Base-by-base conservation (phyloP, 2,797 vertebrate genomes). In the Dendrocincla fuliginosa region DNA sequence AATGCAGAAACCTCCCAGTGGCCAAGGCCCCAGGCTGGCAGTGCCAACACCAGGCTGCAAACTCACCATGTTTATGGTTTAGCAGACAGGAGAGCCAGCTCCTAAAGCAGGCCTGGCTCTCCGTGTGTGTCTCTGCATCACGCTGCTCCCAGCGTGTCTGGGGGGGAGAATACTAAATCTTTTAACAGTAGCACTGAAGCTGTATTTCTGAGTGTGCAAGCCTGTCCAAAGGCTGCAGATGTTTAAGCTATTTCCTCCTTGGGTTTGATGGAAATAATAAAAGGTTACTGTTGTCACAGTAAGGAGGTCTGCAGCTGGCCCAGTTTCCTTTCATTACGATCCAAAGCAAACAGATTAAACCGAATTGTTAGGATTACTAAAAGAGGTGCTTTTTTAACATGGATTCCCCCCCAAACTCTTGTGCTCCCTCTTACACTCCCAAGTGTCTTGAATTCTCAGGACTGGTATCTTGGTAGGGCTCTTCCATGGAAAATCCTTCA, bases 261-360 rank as follows among this genome's bases (percentile, higher is more conserved):
- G 91, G 97, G 97, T 97, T 97, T 96, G 97, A 98, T 97, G 97
- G 96, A 98, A 97, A 97, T 97, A 98, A 98, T 98, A 98, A 97
- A 98, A 98, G 97, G 97, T 98, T 97, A 97, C 95, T 98, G 97
- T 96, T 98, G 97, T 97, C 98, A 97, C 97, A 98, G 97, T 97
- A 95, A 98, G 97, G 97, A 98, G 97, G 97, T 95, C 97, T 97
- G 97, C 98, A 98, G 98, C 98, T 98, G 97, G 97, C 93, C 83
- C 95, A 77, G 95, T 95, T 98, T 98, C 98, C 97, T 98, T 98
- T 98, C 96, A 97, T 98, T 97, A 92, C 95, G 55, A 94, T 97
- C 98, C 98, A 98, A 97, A 88, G 92, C 97, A 98, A 98, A 98
- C 96, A 98, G 97, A 98, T 98, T 97, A 98, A 98, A 96, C 69